Evolutionary conservation across 1,140 invertebrate species (phyloP).

Genomic region (Amphibalanus amphitrite): DNA sequence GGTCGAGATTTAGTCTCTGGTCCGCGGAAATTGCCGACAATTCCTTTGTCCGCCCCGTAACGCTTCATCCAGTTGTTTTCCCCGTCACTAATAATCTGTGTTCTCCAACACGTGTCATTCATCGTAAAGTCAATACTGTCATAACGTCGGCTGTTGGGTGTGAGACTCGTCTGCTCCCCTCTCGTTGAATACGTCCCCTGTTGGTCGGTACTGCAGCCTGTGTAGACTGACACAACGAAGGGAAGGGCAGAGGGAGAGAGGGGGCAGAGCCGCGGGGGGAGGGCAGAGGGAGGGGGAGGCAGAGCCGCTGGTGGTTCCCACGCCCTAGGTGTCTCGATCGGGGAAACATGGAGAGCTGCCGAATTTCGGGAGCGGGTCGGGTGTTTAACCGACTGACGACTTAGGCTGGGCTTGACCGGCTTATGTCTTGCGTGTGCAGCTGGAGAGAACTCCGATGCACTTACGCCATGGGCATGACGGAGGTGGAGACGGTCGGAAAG

Average conservation of each 20-base stretch:
- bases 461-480: slow-evolving; percentile 75
- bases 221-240: no score
- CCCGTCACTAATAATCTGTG: background rate
- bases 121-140: background rate
- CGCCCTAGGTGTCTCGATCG: background rate
- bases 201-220: background rate
- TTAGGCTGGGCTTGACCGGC: no score
- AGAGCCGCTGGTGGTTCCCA: background rate
- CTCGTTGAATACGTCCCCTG: background rate
- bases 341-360: background rate
- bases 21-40: background rate
- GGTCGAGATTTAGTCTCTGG: background rate
- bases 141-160: background rate
- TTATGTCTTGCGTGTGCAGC: slow-evolving; percentile 32
- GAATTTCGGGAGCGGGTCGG: background rate
- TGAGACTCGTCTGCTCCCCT: background rate
- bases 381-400: background rate
- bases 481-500: slow-evolving; percentile 56
- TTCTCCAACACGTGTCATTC: background rate
- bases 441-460: slow-evolving; percentile 67
- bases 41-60: background rate
- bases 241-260: no score
- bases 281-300: no score
- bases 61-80: background rate
- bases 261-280: no score